Evolutionary conservation across 2,113 vertebrate species (phyloP).

Genomic region (Clarias batrachus): DNA sequence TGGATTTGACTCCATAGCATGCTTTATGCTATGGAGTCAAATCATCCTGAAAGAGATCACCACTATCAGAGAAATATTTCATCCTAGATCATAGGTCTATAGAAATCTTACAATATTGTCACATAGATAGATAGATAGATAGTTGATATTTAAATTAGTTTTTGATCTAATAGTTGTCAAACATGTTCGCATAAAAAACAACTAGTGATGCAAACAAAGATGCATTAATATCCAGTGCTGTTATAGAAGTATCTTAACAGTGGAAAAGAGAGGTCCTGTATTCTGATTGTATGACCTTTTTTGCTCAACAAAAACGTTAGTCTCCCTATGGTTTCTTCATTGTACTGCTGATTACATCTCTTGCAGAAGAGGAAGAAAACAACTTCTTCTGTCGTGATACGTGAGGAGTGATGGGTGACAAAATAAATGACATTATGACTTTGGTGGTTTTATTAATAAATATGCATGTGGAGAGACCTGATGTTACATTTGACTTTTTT

Average conservation of each 20-base stretch:
- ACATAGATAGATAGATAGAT: not conserved
- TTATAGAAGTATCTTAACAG: not conserved
- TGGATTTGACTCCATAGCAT: too few species aligned
- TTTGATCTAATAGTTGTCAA: not conserved
- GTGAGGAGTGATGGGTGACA: not conserved
- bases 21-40: not conserved
- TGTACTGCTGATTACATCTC: constrained; percentile 1
- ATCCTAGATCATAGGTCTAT: not conserved
- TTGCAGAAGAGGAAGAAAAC: not conserved
- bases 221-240: not conserved
- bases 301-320: not conserved
- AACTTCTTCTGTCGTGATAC: not conserved
- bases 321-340: not conserved
- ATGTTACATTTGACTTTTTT: too few species aligned
- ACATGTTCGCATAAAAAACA: not conserved
- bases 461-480: too few species aligned
- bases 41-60: not conserved
- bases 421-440: not conserved
- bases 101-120: not conserved
- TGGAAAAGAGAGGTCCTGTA: not conserved
- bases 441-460: not conserved
- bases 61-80: not conserved
- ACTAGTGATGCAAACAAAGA: not conserved
- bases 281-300: not conserved
- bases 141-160: too few species aligned